Evolutionary conservation across 2,888 invertebrate genomes (phyloP).

Genomic region (Cosmia trapezina): DNA sequence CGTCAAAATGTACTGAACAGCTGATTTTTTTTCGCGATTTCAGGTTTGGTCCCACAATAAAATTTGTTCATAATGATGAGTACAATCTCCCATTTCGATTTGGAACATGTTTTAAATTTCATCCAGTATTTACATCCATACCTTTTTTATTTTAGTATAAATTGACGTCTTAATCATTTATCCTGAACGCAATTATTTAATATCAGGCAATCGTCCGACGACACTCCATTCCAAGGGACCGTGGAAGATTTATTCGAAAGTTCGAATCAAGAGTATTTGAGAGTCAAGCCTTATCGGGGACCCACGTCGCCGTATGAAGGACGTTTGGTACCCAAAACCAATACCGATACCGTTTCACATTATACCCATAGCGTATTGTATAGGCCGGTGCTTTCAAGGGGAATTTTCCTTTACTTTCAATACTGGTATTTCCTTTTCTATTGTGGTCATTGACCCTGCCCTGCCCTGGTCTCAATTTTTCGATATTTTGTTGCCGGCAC

Average conservation of each 20-base stretch:
- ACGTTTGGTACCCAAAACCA: conserved; percentile 31
- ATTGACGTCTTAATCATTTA: not conserved
- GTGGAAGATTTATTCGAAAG: conserved; percentile 68
- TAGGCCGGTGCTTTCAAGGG: conserved; percentile 1
- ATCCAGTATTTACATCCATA: too few relatives aligned
- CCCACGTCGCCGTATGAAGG: conserved; percentile 46
- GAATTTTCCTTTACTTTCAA: conserved; percentile 33
- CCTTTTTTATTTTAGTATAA: too few relatives aligned
- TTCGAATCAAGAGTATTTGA: conserved; percentile 54
- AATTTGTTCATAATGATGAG: too few relatives aligned
- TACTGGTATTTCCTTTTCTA: conserved; percentile 25
- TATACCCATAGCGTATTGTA: conserved; percentile 19
- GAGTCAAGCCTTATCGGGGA: conserved; percentile 62
- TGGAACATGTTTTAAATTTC: too few relatives aligned
- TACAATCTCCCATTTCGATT: too few relatives aligned
- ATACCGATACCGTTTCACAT: conserved; percentile 4
- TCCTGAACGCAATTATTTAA: conserved; percentile 23
- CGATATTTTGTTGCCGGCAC: not conserved
- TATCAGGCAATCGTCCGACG: conserved; percentile 29
- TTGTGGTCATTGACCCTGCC: conserved; percentile 46
- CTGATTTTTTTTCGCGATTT: too few relatives aligned
- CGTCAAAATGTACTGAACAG: too few relatives aligned
- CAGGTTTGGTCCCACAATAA: too few relatives aligned
- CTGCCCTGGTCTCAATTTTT: conserved; percentile 7
- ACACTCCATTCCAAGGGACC: conserved; percentile 30